phyloP scores from a whole-genome alignment of 2,888 invertebrate genomes.

The Aphodius granarius region DNA sequence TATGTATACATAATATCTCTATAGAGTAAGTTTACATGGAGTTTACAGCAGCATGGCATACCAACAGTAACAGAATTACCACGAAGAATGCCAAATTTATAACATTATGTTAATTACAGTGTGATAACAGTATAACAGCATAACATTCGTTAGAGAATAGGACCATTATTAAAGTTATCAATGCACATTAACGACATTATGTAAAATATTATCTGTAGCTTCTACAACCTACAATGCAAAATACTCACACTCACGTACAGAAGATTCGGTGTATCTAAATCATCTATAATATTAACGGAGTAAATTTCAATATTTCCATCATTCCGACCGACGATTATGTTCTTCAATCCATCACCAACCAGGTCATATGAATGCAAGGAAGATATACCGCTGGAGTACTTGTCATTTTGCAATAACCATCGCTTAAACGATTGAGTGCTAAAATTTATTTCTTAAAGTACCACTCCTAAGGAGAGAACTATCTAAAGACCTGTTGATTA shows the following conservation, averaged over 20 bases:
- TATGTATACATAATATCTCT: too few species aligned
- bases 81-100: too few species aligned
- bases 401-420: slow-evolving; percentile 51
- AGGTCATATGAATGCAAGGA: slow-evolving; percentile 72
- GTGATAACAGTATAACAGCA: too few species aligned
- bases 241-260: slow-evolving; percentile 61
- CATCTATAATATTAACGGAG: slow-evolving; percentile 59
- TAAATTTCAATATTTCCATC: slow-evolving; percentile 83
- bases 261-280: slow-evolving; percentile 56
- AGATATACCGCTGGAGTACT: slow-evolving; percentile 58
- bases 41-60: too few species aligned
- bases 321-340: slow-evolving; percentile 76
- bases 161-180: too few species aligned
- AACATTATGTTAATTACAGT: too few species aligned
- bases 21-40: too few species aligned
- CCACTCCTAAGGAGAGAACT: not conserved
- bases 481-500: not conserved
- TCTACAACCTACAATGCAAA: too few species aligned
- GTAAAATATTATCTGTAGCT: too few species aligned
- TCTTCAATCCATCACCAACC: slow-evolving; percentile 67
- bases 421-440: slow-evolving; percentile 50
- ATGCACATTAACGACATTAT: too few species aligned
- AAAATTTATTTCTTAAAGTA: slow-evolving; percentile 12
- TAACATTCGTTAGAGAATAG: too few species aligned
- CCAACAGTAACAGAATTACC: too few species aligned